These are phyloP conservation scores for Rhodinocichla rosea DNA, from an alignment of 2,113 vertebrate genomes.

Conservation along the genomic window DNA sequence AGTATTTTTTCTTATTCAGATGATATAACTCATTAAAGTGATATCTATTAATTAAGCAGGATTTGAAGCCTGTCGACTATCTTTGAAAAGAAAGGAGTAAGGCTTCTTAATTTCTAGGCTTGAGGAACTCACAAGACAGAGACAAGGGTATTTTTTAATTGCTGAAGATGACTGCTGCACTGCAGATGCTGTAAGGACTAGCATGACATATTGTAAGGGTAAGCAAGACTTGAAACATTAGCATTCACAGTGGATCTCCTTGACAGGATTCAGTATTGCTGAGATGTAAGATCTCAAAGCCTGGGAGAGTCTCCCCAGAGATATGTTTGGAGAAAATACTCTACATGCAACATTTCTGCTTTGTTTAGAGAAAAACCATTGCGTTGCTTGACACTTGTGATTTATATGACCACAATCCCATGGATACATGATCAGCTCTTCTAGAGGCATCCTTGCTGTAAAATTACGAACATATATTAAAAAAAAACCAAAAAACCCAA, in stretches of 20 bases:
- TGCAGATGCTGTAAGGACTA: background rate
- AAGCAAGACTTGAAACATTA: background rate
- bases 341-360: background rate
- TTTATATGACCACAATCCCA: background rate
- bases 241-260: background rate
- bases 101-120: background rate
- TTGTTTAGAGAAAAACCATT: constrained; percentile 4
- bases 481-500: background rate
- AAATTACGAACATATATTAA: background rate
- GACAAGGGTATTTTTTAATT: background rate
- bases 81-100: background rate
- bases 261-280: background rate
- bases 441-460: background rate
- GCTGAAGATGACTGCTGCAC: background rate
- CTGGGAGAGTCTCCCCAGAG: background rate
- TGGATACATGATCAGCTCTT: background rate
- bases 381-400: background rate
- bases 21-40: background rate
- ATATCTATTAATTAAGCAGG: background rate
- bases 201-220: background rate
- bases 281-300: background rate
- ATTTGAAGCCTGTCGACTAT: background rate
- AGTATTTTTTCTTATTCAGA: background rate
- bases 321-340: background rate
- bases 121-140: background rate